A percentile compares a stretch with the other conserved stretches of the same genome.
These are phyloP conservation scores for Boloria euphrosyne DNA, from an alignment of 2,888 invertebrate species.

Conservation along the genomic window DNA sequence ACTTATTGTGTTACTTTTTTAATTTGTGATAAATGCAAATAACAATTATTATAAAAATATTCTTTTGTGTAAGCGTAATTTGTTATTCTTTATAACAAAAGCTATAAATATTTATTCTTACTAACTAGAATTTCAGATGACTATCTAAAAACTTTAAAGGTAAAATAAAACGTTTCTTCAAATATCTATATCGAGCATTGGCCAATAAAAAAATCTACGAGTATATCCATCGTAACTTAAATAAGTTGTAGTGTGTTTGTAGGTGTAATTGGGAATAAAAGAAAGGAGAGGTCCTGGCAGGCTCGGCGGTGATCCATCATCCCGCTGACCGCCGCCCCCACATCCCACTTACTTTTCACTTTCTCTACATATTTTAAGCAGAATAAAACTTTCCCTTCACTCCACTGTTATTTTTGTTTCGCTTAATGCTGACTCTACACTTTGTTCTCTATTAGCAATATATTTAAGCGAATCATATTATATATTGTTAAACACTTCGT, in stretches of 20 bases:
- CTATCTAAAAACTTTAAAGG: background rate
- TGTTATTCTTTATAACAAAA: too few relatives aligned
- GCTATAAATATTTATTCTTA: too few relatives aligned
- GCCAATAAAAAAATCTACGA: slow-evolving; percentile 25
- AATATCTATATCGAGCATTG: slow-evolving; percentile 19
- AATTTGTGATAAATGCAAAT: background rate
- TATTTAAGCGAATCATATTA: too few relatives aligned
- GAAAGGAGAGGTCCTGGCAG: slow-evolving; percentile 65
- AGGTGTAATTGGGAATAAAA: slow-evolving; percentile 75
- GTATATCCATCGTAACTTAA: slow-evolving; percentile 48
- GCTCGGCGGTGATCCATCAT: slow-evolving; percentile 80
- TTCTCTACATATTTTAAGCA: slow-evolving; percentile 83
- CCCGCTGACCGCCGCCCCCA: slow-evolving; percentile 75
- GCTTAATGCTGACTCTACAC: slow-evolving; percentile 34
- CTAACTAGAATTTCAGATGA: background rate
- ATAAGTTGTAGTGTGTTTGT: slow-evolving; percentile 67
- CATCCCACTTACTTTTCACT: slow-evolving; percentile 79
- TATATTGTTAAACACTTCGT: background rate
- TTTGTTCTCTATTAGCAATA: too few relatives aligned
- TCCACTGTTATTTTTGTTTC: slow-evolving; percentile 66
- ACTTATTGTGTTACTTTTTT: too few relatives aligned
- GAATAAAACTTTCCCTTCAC: slow-evolving; percentile 79
- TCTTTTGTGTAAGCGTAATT: too few relatives aligned
- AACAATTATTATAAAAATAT: background rate
- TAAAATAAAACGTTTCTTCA: slow-evolving; percentile 11